phyloP scores from a whole-genome alignment of 1,140 invertebrate species.

The Magallana ariakensis region DNA sequence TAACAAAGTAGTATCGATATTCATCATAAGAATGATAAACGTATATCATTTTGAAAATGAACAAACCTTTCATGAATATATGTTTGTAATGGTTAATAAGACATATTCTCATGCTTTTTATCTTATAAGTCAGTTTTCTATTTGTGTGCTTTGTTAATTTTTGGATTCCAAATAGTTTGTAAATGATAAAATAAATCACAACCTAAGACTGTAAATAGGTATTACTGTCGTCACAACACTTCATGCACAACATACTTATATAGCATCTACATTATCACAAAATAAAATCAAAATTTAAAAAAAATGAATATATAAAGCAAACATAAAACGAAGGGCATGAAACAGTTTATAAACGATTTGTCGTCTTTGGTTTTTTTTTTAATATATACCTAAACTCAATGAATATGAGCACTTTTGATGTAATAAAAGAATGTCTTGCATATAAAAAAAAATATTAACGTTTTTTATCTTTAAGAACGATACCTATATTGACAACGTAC shows the following conservation, averaged over 20 bases:
- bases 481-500: background rate
- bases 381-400: background rate
- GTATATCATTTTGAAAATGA: background rate
- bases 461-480: background rate
- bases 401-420: background rate
- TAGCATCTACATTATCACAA: constrained; percentile 13
- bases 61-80: background rate
- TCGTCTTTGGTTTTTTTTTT: constrained; percentile 3
- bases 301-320: background rate
- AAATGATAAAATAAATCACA: background rate
- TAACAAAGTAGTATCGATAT: constrained; percentile 1
- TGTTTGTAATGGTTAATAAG: background rate
- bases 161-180: no score
- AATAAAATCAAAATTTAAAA: constrained; percentile 10
- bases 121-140: no score
- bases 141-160: no score
- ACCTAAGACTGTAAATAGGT: background rate
- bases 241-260: constrained; percentile 30
- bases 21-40: background rate
- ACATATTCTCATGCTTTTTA: background rate
- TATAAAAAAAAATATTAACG: background rate
- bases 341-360: background rate
- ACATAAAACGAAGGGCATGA: background rate
- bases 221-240: constrained; percentile 14
- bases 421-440: background rate